These are phyloP conservation scores for Glaucomys volans DNA, from an alignment of 2,113 vertebrate genomes.

Conservation along the genomic window DNA sequence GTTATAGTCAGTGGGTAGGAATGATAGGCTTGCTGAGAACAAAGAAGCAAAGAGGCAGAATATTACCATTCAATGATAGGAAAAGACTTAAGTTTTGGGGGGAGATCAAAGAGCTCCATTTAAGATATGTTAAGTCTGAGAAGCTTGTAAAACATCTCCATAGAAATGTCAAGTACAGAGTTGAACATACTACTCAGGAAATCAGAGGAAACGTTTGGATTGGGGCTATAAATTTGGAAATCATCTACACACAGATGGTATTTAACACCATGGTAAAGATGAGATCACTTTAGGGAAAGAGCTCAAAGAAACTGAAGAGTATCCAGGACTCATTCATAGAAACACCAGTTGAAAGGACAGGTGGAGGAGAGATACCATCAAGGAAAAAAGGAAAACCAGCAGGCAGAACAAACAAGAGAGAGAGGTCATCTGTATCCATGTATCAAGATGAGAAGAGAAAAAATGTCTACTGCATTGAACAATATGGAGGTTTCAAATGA, in stretches of 20 bases:
- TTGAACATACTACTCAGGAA: constrained; percentile 42
- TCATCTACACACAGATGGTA: constrained; percentile 24
- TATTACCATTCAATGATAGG: constrained; percentile 25
- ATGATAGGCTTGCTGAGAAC: neutral
- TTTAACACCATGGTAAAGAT: constrained; percentile 34
- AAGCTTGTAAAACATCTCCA: constrained; percentile 27
- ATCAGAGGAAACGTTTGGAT: neutral
- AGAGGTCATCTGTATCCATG: neutral
- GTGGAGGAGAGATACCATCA: neutral
- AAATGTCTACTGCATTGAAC: neutral
- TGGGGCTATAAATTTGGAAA: constrained; percentile 48
- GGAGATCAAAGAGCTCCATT: constrained; percentile 35
- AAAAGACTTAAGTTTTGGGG: neutral
- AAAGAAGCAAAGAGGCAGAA: neutral
- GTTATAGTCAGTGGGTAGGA: neutral
- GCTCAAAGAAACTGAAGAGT: constrained; percentile 36
- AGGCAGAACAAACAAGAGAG: constrained; percentile 8
- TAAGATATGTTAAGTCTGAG: constrained; percentile 47
- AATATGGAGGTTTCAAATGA: neutral
- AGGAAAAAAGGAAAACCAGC: neutral
- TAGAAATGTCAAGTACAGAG: constrained; percentile 44
- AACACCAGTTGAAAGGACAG: neutral
- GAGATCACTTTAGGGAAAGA: neutral
- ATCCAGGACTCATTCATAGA: constrained; percentile 34
- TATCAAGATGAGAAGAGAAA: neutral